Evolutionary conservation across 1,140 invertebrate genomes (phyloP).

Genomic region (Hyles vespertilio): DNA sequence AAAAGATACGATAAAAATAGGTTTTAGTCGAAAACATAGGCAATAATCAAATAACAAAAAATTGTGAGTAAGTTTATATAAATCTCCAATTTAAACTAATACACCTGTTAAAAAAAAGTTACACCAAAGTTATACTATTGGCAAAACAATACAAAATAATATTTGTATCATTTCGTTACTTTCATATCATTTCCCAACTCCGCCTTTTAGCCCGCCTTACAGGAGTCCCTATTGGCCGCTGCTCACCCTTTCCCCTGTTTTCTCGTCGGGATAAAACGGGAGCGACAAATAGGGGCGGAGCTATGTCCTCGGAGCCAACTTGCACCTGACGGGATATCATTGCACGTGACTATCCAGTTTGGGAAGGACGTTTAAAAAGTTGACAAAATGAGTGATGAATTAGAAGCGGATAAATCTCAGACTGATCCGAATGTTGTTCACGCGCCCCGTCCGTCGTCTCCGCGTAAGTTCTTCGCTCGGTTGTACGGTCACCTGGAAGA

Average conservation of each 20-base stretch:
- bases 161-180: neutral
- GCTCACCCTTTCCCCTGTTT: slow-evolving; percentile 37
- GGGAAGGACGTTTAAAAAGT: slow-evolving; percentile 38
- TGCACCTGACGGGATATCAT: slow-evolving; percentile 51
- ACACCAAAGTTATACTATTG: too few relatives aligned
- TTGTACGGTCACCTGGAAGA: slow-evolving; percentile 80
- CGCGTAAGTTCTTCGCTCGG: slow-evolving; percentile 80
- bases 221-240: slow-evolving; percentile 42
- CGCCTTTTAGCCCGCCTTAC: slow-evolving; percentile 37
- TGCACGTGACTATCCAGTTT: slow-evolving; percentile 41
- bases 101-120: too few relatives aligned
- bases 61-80: too few relatives aligned
- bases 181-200: neutral
- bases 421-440: slow-evolving; percentile 33
- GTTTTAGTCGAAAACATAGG: too few relatives aligned
- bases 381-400: slow-evolving; percentile 35
- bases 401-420: slow-evolving; percentile 16
- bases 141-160: too few relatives aligned
- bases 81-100: too few relatives aligned
- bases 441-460: slow-evolving; percentile 77
- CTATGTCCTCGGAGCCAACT: slow-evolving; percentile 25
- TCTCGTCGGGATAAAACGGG: slow-evolving; percentile 32
- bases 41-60: too few relatives aligned
- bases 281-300: slow-evolving; percentile 38
- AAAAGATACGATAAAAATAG: too few relatives aligned